A percentile compares a stretch with the other conserved stretches of the same genome.
phyloP scores from a whole-genome alignment of 2,113 vertebrate genomes.

The Sander lucioperca region DNA sequence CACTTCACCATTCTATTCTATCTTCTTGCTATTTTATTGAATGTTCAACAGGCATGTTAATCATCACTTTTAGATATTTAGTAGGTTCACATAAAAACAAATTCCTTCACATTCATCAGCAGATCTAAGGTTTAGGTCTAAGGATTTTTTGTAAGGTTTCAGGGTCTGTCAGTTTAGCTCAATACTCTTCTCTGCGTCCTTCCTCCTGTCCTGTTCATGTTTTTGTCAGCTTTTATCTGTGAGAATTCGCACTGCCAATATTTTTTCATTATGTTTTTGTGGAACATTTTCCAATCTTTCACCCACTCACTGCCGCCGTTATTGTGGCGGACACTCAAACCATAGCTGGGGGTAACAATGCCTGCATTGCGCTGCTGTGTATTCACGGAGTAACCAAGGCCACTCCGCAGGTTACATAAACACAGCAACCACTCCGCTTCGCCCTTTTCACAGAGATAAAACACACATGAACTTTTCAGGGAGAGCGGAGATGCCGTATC shows the following conservation, averaged over 20 bases:
- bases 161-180: neutral
- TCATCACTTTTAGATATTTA: neutral
- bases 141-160: neutral
- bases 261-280: conserved; percentile 45
- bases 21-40: neutral
- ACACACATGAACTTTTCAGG: conserved; percentile 65
- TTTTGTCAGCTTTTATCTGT: conserved; percentile 20
- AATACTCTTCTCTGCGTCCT: neutral
- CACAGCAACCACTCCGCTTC: conserved; percentile 52
- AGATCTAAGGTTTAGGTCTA: neutral
- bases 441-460: conserved; percentile 24
- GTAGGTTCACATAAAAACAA: neutral
- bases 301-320: conserved; percentile 28
- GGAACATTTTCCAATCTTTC: conserved; percentile 50
- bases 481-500: conserved; percentile 19
- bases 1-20: neutral
- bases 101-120: conserved; percentile 28
- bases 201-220: neutral
- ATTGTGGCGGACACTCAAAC: conserved; percentile 44
- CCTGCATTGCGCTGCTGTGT: conserved; percentile 25
- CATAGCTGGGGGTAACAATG: conserved; percentile 22
- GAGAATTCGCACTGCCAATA: conserved; percentile 13
- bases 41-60: neutral
- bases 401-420: conserved; percentile 33
- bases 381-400: conserved; percentile 52